A percentile compares a stretch with the other conserved stretches of the same genome.
Evolutionary conservation across 2,113 vertebrate genomes (phyloP).

Genomic region (Marmota monax): DNA sequence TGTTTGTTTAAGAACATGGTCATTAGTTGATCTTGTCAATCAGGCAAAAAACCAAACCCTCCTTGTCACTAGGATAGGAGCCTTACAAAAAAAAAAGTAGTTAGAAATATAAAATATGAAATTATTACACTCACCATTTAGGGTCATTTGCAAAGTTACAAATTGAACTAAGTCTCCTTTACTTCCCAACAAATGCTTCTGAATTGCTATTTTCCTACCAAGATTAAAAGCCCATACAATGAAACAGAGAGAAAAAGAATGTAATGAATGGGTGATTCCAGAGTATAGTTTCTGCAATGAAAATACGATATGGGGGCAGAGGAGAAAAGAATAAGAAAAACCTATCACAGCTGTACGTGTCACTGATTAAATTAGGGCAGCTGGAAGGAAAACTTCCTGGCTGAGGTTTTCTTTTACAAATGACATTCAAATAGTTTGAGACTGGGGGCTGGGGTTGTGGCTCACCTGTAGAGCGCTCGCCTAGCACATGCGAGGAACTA

Average conservation of each 20-base stretch:
- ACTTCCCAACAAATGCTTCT: conserved; percentile 11
- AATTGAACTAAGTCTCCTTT: neutral
- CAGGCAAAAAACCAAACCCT: neutral
- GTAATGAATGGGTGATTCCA: conserved; percentile 24
- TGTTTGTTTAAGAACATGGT: conserved; percentile 55
- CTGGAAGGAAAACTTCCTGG: neutral
- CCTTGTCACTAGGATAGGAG: neutral
- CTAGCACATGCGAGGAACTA: too few relatives aligned
- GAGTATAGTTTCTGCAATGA: conserved; percentile 51
- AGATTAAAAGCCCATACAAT: neutral
- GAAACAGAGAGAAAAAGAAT: neutral
- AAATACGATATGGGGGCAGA: neutral
- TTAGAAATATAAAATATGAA: neutral
- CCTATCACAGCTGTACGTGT: conserved; percentile 27
- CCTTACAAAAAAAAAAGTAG: conserved; percentile 34
- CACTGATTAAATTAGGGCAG: conserved; percentile 49
- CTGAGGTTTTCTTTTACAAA: conserved; percentile 48
- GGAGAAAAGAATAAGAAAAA: neutral
- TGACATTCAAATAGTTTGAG: neutral
- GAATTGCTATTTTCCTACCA: conserved; percentile 17
- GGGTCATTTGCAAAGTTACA: conserved; percentile 34
- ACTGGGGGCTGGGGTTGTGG: neutral
- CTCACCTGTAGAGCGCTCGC: too few relatives aligned
- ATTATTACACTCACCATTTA: conserved; percentile 40
- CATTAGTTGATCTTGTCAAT: conserved; percentile 43